A percentile compares a stretch with the other conserved stretches of the same genome.
Evolutionary conservation across 2,888 invertebrate species (phyloP).

Genomic region (Capitulum mitella): DNA sequence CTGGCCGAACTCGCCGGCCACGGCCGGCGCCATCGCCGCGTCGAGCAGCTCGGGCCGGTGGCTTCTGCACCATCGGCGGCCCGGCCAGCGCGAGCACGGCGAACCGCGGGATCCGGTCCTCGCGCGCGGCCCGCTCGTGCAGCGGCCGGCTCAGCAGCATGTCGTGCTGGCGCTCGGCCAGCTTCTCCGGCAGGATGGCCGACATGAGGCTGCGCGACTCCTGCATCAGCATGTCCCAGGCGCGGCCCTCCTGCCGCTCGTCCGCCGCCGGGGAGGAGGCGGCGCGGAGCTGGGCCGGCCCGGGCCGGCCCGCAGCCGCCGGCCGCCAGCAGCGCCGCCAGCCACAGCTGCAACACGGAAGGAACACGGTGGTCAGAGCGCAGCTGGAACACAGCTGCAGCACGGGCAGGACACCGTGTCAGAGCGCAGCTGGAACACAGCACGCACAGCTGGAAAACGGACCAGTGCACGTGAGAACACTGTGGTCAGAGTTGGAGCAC

Average conservation of each 20-base stretch:
- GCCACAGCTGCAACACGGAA: too few species aligned
- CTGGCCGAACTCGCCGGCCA: conserved; percentile 28
- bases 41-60: conserved; percentile 14
- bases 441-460: too few species aligned
- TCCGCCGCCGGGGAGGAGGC: too few species aligned
- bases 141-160: not conserved
- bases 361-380: too few species aligned
- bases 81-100: conserved; percentile 25
- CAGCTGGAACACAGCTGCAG: too few species aligned
- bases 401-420: too few species aligned
- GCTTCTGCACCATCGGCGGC: conserved; percentile 26
- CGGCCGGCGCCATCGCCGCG: conserved; percentile 27
- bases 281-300: too few species aligned
- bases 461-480: too few species aligned
- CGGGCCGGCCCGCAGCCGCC: too few species aligned
- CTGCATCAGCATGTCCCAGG: conserved; percentile 31
- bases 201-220: not conserved
- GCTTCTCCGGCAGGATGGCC: conserved; percentile 3
- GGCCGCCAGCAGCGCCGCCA: too few species aligned
- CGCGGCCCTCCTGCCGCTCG: conserved; percentile 33
- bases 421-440: too few species aligned
- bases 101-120: conserved; percentile 28
- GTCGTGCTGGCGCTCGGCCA: not conserved
- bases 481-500: too few species aligned
- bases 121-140: not conserved